phyloP scores from a whole-genome alignment of 2,797 vertebrate genomes.

The Agapornis canus region DNA sequence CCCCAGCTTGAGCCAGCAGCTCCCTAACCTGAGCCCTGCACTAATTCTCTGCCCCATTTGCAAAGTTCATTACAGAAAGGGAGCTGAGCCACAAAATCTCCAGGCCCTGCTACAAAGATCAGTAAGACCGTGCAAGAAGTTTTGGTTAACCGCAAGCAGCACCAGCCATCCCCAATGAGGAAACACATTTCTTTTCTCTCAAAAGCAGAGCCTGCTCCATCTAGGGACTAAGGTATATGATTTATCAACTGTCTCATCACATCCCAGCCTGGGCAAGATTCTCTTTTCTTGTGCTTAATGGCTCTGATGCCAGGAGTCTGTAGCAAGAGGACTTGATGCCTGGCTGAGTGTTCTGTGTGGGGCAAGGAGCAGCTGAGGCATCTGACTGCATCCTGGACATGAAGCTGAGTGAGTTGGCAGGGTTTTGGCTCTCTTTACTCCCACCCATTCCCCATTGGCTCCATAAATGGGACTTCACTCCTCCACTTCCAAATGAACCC shows the following conservation, averaged over 20 bases:
- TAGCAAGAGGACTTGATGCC: neutral
- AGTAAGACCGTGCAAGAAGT: neutral
- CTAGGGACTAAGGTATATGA: neutral
- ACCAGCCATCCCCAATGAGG: neutral
- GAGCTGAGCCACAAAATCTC: neutral
- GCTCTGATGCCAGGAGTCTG: constrained; percentile 11
- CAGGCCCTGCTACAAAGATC: neutral
- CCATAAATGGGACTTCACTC: neutral
- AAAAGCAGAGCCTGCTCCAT: neutral
- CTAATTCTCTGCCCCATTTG: neutral
- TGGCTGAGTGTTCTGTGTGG: neutral
- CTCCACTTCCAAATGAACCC: neutral
- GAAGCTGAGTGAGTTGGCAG: rapidly evolving
- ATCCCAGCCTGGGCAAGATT: neutral
- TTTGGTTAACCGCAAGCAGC: neutral
- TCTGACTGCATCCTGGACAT: neutral
- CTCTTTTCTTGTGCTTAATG: constrained; percentile 9
- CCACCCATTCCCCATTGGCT: neutral
- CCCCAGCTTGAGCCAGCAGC: neutral
- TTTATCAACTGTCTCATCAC: neutral
- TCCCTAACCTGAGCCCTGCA: neutral
- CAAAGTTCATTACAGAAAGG: neutral
- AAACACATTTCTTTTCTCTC: neutral
- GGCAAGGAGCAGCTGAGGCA: neutral
- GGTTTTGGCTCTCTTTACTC: neutral